Evolutionary conservation across 2,888 invertebrate species (phyloP), one percentile per base, ranked within the genome.

Genomic region (Crepidodera aurea): DNA sequence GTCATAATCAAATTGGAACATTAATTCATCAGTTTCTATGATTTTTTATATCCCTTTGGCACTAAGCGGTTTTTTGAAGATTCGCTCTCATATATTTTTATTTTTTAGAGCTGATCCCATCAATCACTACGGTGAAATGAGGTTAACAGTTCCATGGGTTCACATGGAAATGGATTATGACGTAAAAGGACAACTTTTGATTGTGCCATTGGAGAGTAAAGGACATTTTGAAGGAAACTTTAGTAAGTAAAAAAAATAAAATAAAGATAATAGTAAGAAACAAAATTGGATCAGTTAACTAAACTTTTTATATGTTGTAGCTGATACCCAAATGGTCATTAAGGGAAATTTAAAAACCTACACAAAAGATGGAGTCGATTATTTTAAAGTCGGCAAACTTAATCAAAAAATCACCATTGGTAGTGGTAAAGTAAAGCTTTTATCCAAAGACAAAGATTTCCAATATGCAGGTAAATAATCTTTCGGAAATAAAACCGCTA

Each of bases 361-460:
- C 3, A 51, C 60, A 18, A 86, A 83, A 66, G 86, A 88, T 8
- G 88, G 87, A 1, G 83, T 85, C 3, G 83, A 86, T 55, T 88
- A 86, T 73, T 81, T 89, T 53, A 85, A 87, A 70, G 80, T 86
- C 1, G 87, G 88, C 54, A 87, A 85, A 72, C 75, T 90, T 16
- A 77, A 83, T 46, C 81, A 86, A 10, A 89, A 87, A 77, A 82
- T 88, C 54, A 85, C 84, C 67, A 83, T 90, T 32, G 86, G 84
- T 0, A 82, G 87, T 71, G 89, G 88, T 0, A 84, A 85, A 62
- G 82, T 89, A 5, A 84, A 83, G 29, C 78, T 86, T 29, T 82
- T 78, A 40, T 79, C 89, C 4, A 83, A 83, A 10, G 85, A 87
- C 66, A 81, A 83, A 0, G 83, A 85, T 53, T 81, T 85, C 42